These are phyloP conservation scores for Mactromeris polynyma DNA, from an alignment of 2,888 invertebrate species.

Conservation along the genomic window DNA sequence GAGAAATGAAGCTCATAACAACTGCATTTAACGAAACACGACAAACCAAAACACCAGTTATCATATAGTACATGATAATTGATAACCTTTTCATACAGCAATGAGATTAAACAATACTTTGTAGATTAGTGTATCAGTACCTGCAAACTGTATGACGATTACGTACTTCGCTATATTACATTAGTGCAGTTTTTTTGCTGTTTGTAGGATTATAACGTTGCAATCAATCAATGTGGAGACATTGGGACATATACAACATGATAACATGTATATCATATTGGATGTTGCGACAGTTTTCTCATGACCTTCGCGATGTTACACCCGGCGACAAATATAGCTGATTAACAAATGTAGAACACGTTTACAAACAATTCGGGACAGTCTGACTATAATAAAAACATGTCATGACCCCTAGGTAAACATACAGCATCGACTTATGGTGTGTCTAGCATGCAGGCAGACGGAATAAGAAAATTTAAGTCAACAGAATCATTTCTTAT, in stretches of 20 bases:
- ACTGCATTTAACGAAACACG: too few species aligned
- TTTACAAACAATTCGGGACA: conserved; percentile 31
- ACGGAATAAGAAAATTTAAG: not conserved
- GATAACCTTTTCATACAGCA: too few species aligned
- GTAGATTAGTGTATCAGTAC: not conserved
- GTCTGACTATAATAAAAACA: conserved; percentile 22
- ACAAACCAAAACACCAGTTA: too few species aligned
- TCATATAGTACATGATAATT: too few species aligned
- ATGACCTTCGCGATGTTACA: conserved; percentile 35
- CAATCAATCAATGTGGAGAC: conserved; percentile 19
- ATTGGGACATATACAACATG: not conserved
- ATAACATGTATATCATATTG: conserved; percentile 31
- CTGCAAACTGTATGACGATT: not conserved
- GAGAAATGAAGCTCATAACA: too few species aligned
- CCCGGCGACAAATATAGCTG: conserved; percentile 21
- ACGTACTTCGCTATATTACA: not conserved
- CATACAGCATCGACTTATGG: not conserved
- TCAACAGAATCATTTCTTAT: conserved; percentile 16
- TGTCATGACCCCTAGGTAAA: not conserved
- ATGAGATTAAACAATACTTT: too few species aligned
- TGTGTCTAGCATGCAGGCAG: not conserved
- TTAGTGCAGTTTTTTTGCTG: not conserved
- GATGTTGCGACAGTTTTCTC: conserved; percentile 24
- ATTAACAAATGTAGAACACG: conserved; percentile 26
- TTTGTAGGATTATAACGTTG: not conserved